These are phyloP conservation scores for Melieria omissa DNA, from an alignment of 2,888 invertebrate species.

Conservation along the genomic window DNA sequence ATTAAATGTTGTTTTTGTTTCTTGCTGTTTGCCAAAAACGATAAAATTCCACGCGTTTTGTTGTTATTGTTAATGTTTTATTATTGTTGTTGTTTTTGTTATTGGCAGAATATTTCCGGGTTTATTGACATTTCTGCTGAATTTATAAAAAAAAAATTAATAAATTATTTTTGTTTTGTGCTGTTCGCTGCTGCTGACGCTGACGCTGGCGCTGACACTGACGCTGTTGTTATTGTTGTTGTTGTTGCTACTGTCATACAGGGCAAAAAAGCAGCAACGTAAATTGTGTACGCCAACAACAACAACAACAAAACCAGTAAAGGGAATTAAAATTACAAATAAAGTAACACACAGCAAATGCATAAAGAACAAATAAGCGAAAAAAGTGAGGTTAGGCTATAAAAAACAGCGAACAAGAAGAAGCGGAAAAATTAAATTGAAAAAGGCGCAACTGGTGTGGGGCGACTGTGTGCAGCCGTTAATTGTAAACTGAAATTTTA, in stretches of 20 bases:
- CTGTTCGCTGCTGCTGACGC: background rate
- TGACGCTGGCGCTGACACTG: background rate
- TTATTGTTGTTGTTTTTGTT: slow-evolving; percentile 22
- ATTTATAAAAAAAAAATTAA: slow-evolving; percentile 19
- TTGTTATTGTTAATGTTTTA: slow-evolving; percentile 18
- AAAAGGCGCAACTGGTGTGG: too few relatives aligned
- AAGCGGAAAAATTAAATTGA: too few relatives aligned
- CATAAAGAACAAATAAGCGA: too few relatives aligned
- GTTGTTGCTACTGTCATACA: background rate
- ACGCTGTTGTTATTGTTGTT: slow-evolving; percentile 8
- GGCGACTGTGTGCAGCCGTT: background rate
- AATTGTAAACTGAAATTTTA: slow-evolving; percentile 7
- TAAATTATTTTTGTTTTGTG: background rate
- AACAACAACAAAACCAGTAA: too few relatives aligned
- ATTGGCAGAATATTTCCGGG: slow-evolving; percentile 33
- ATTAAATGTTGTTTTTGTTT: background rate
- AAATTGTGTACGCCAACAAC: too few relatives aligned
- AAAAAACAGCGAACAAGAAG: too few relatives aligned
- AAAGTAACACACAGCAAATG: too few relatives aligned
- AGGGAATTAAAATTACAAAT: too few relatives aligned
- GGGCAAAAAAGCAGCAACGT: background rate
- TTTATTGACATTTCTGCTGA: slow-evolving; percentile 26
- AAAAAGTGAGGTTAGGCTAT: too few relatives aligned
- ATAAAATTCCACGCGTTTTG: slow-evolving; percentile 18
- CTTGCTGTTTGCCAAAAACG: slow-evolving; percentile 12